phyloP scores from a whole-genome alignment of 2,888 invertebrate species.

The Folsomia candida region DNA sequence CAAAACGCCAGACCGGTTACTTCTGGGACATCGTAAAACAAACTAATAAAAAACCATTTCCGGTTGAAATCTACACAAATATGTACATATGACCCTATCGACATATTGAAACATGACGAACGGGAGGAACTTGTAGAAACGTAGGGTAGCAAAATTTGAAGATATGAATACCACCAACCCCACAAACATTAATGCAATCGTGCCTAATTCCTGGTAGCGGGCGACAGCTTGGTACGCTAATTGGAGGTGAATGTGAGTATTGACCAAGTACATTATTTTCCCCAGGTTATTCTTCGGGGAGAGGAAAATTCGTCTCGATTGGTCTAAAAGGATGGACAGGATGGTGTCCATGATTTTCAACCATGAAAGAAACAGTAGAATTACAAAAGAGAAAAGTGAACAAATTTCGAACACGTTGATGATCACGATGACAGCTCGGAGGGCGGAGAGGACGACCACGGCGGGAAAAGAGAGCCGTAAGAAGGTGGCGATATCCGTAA shows the following conservation, averaged over 20 bases:
- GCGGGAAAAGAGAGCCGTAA: no score
- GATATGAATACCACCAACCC: background rate
- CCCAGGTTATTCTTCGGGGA: no score
- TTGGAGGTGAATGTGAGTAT: background rate
- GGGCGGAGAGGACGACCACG: no score
- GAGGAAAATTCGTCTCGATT: background rate
- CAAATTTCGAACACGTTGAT: background rate
- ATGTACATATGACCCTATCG: no score
- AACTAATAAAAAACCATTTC: no score
- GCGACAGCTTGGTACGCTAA: background rate
- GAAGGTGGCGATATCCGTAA: no score
- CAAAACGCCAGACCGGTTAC: no score
- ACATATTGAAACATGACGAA: background rate
- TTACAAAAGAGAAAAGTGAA: background rate
- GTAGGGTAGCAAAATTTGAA: no score
- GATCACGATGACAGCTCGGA: background rate
- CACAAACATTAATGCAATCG: background rate
- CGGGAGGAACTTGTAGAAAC: no score
- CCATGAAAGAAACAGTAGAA: background rate
- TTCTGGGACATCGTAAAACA: no score
- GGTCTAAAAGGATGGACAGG: background rate
- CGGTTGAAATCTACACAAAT: no score
- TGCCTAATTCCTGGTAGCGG: background rate
- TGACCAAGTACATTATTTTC: background rate
- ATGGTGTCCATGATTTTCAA: background rate